phyloP scores from a whole-genome alignment of 2,888 invertebrate genomes.

The Polyommatus iphigenia region DNA sequence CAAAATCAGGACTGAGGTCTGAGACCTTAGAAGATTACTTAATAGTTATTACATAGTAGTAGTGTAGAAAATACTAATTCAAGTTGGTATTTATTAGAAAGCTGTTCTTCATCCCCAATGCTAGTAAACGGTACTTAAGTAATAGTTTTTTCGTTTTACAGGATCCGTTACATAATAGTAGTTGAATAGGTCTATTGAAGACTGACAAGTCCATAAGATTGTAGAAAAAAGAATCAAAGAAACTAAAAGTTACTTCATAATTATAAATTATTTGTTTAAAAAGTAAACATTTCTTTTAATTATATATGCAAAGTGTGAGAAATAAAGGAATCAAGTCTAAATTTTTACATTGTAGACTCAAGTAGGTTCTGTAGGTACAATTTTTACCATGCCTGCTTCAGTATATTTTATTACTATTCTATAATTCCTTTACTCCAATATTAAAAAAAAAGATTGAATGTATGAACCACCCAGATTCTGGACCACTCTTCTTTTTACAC shows the following conservation, averaged over 20 bases:
- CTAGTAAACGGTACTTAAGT: neutral
- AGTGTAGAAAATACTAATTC: neutral
- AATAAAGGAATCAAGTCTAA: no score
- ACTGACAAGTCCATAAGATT: neutral
- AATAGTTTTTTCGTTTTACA: neutral
- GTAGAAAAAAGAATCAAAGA: neutral
- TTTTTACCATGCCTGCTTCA: no score
- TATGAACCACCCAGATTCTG: no score
- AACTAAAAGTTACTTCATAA: neutral
- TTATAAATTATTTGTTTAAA: neutral
- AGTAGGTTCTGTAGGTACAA: no score
- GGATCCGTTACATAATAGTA: neutral
- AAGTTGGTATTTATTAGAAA: neutral
- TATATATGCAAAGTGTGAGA: no score
- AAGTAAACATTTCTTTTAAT: no score
- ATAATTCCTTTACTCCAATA: no score
- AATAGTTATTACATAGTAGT: no score
- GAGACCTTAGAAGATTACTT: neutral
- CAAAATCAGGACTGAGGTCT: neutral
- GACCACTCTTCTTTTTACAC: no score
- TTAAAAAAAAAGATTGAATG: no score
- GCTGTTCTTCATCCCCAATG: neutral
- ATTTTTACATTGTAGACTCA: no score
- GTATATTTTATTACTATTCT: no score
- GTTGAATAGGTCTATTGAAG: conserved; percentile 3